phyloP scores from a whole-genome alignment of 2,113 vertebrate species.

The Mustela lutreola region DNA sequence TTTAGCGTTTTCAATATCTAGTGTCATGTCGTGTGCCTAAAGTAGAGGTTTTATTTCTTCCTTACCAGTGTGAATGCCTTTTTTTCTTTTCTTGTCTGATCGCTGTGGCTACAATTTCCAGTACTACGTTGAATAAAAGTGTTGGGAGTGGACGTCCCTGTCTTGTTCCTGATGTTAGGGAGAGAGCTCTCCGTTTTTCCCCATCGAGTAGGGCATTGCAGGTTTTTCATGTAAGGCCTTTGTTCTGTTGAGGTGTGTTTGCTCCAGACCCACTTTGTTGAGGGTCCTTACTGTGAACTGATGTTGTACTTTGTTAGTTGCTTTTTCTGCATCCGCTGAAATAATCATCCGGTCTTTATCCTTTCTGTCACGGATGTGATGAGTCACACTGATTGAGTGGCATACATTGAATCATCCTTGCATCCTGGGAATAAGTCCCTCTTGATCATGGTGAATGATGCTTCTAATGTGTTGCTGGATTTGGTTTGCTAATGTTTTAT shows the following conservation, averaged over 20 bases:
- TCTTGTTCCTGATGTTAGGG: background rate
- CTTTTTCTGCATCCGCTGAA: background rate
- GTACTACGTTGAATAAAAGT: background rate
- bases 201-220: background rate
- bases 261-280: background rate
- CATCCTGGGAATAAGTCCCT: background rate
- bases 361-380: background rate
- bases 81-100: background rate
- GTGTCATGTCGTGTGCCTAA: background rate
- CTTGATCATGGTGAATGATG: background rate
- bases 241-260: background rate
- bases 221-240: background rate
- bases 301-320: background rate
- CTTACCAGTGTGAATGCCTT: background rate
- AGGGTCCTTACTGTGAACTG: background rate
- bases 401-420: background rate
- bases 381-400: background rate
- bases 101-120: background rate
- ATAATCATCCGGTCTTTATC: background rate
- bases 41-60: background rate
- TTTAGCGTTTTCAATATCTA: background rate
- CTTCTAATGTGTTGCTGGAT: background rate
- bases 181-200: background rate
- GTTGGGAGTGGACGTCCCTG: background rate
- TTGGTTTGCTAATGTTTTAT: background rate